These are phyloP conservation scores for Corythornis leucogaster DNA, from an alignment of 2,797 vertebrate species.

Conservation along the genomic window DNA sequence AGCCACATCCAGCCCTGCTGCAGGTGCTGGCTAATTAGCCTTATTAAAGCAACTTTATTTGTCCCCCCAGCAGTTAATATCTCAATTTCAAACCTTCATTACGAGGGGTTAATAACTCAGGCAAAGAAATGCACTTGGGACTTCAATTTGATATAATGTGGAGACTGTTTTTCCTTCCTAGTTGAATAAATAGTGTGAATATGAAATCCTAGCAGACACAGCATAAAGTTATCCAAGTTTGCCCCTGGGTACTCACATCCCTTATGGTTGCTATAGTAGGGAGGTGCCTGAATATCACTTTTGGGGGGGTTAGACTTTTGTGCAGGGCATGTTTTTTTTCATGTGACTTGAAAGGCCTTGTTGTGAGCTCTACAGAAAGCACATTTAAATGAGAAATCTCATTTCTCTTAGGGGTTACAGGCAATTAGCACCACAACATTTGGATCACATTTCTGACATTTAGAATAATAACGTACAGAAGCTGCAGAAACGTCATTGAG, in stretches of 20 bases:
- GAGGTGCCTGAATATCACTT: neutral
- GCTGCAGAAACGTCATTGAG: neutral
- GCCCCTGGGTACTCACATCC: neutral
- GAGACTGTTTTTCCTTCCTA: neutral
- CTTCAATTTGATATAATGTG: neutral
- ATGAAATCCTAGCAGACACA: neutral
- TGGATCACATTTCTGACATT: slow-evolving; percentile 38
- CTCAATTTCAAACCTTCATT: slow-evolving; percentile 56
- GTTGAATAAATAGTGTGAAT: slow-evolving; percentile 17
- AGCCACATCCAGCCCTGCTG: neutral
- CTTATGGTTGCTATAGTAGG: neutral
- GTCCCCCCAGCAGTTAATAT: slow-evolving; percentile 51
- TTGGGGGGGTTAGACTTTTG: neutral
- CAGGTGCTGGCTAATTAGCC: slow-evolving; percentile 50
- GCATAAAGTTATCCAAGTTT: neutral
- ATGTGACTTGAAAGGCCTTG: neutral
- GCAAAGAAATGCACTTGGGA: slow-evolving; percentile 13
- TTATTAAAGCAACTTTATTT: slow-evolving; percentile 52
- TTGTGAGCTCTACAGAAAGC: slow-evolving; percentile 12
- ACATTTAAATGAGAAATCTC: slow-evolving; percentile 38
- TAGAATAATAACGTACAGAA: neutral
- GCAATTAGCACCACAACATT: slow-evolving; percentile 40
- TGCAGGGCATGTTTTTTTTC: neutral
- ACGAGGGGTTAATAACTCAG: slow-evolving; percentile 53
- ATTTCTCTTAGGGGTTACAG: slow-evolving; percentile 27